phyloP scores from a whole-genome alignment of 2,888 invertebrate species.

The Cheilosia variabilis region DNA sequence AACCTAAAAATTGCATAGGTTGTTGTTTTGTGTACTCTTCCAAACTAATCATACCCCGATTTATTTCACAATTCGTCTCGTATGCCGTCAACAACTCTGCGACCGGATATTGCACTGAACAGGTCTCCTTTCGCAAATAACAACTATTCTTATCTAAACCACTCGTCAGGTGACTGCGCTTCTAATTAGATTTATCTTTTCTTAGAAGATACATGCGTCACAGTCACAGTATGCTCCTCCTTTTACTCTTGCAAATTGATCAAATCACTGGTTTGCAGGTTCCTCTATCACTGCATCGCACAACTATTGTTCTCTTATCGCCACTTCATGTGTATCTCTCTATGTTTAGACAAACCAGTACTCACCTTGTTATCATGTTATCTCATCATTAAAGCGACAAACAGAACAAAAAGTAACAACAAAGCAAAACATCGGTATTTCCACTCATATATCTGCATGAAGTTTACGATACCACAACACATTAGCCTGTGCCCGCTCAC shows the following conservation, averaged over 20 bases:
- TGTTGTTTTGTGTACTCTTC: too few species aligned
- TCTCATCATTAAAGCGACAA: constrained; percentile 39
- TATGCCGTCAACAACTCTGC: neutral
- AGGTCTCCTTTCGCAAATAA: constrained; percentile 8
- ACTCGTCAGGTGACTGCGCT: constrained; percentile 19
- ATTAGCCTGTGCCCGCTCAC: constrained; percentile 23
- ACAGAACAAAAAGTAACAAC: constrained; percentile 19
- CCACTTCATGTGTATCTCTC: constrained; percentile 43
- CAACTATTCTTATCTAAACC: constrained; percentile 3
- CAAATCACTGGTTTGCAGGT: neutral
- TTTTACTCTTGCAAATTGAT: neutral
- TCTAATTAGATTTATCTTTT: constrained; percentile 16
- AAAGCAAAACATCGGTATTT: constrained; percentile 15
- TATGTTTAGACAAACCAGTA: constrained; percentile 33
- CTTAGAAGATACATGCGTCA: constrained; percentile 11
- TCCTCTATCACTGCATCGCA: constrained; percentile 7
- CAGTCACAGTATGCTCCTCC: neutral
- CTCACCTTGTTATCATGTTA: neutral
- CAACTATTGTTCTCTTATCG: constrained; percentile 52
- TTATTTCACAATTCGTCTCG: neutral
- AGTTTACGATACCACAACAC: constrained; percentile 9
- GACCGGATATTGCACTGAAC: constrained; percentile 6
- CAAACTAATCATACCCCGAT: neutral
- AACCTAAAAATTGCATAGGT: too few species aligned
- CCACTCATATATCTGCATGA: constrained; percentile 14